Percentiles rank a stretch among this genome's conserved stretches.
Evolutionary conservation across 2,113 vertebrate species (phyloP).

Genomic region (Phocoena phocoena): DNA sequence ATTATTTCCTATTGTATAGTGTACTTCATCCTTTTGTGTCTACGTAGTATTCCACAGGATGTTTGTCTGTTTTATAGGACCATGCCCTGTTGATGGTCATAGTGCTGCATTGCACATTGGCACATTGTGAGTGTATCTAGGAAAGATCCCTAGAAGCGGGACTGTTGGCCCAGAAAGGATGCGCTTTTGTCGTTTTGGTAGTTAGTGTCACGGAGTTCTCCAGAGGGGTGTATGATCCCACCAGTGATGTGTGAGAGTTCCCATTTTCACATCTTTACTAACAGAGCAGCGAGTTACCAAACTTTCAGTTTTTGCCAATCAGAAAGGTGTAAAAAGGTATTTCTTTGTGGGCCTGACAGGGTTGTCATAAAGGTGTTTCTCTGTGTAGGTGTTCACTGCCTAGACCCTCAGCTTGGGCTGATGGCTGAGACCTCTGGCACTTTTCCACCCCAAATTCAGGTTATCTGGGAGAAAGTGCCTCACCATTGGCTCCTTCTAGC

Average conservation of each 20-base stretch:
- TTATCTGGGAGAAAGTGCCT: not conserved
- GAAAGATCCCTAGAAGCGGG: not conserved
- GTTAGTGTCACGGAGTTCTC: not conserved
- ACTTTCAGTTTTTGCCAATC: not conserved
- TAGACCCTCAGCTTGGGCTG: not conserved
- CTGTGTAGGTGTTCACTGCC: not conserved
- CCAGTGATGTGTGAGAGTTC: accelerated
- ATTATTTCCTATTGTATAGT: not conserved
- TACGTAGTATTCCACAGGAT: not conserved
- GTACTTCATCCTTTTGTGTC: not conserved
- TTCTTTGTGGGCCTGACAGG: not conserved
- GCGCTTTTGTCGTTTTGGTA: not conserved
- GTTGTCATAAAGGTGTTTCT: not conserved
- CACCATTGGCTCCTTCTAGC: not conserved
- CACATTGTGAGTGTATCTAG: accelerated
- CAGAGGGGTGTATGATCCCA: not conserved
- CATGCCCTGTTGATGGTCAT: not conserved
- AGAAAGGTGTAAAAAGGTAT: not conserved
- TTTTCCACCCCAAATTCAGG: not conserved
- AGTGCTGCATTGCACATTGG: not conserved
- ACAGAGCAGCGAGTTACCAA: not conserved
- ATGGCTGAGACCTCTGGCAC: not conserved
- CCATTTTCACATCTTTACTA: not conserved
- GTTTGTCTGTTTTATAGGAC: not conserved
- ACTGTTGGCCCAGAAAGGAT: not conserved